These are phyloP conservation scores for Micronycteris hirsuta DNA, from an alignment of 2,113 vertebrate species.

Conservation along the genomic window DNA sequence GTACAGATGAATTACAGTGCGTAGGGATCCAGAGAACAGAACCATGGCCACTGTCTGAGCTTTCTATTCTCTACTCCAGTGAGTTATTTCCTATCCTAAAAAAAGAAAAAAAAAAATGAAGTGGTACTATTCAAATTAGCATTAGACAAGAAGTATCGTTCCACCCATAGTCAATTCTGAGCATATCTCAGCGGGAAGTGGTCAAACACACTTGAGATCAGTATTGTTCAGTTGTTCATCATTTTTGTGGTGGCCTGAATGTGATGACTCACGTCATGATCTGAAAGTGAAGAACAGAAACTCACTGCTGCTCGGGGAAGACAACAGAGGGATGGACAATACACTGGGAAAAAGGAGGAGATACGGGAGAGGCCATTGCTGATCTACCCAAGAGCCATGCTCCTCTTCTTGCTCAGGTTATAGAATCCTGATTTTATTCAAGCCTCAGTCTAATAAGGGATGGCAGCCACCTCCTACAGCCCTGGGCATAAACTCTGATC, in stretches of 20 bases:
- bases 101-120: neutral
- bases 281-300: neutral
- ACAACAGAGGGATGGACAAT: neutral
- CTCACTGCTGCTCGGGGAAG: neutral
- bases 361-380: neutral
- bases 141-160: neutral
- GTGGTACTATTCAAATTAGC: neutral
- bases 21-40: neutral
- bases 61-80: neutral
- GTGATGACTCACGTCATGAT: constrained; percentile 23
- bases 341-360: neutral
- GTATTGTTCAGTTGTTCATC: neutral
- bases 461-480: neutral
- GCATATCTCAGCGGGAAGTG: neutral
- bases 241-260: neutral
- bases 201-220: neutral
- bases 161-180: neutral
- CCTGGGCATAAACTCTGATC: neutral
- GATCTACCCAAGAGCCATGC: neutral
- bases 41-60: neutral
- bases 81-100: neutral
- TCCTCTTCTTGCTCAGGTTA: neutral
- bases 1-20: too few relatives aligned
- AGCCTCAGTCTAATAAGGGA: neutral
- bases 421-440: neutral